Evolutionary conservation across 2,888 invertebrate species (phyloP).

Genomic region (Allygus modestus): DNA sequence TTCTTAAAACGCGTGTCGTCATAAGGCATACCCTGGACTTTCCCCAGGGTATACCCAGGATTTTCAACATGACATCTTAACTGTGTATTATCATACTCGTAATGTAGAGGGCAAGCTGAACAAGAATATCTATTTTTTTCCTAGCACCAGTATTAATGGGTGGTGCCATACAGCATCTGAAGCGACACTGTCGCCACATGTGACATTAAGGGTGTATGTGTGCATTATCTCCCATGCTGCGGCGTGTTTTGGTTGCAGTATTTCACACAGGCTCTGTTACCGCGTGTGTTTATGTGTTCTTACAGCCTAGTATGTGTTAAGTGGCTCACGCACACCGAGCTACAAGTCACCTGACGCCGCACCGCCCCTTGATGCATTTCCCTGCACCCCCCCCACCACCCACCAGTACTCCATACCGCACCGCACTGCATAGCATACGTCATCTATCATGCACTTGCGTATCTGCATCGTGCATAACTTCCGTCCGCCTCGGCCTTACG

Average conservation of each 20-base stretch:
- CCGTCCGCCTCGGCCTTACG: neutral
- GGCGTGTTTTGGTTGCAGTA: neutral
- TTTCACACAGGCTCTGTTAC: neutral
- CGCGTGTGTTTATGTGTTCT: slow-evolving; percentile 8
- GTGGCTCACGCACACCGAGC: neutral
- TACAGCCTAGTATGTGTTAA: slow-evolving; percentile 5
- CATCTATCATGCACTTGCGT: slow-evolving; percentile 27
- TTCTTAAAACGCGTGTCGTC: no score
- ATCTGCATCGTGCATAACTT: neutral
- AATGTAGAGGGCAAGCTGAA: no score
- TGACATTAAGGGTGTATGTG: no score
- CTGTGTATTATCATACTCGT: no score
- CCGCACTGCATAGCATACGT: slow-evolving; percentile 4
- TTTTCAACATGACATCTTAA: no score
- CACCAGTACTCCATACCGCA: neutral
- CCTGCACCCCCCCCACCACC: neutral
- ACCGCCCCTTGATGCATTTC: neutral
- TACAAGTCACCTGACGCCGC: slow-evolving; percentile 4
- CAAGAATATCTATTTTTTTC: no score
- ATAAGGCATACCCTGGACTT: no score
- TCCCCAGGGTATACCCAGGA: no score
- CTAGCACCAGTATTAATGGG: no score
- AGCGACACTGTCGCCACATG: no score
- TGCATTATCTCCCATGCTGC: neutral
- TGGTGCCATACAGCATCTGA: no score